Base-by-base conservation (phyloP, 2,888 invertebrate species). In the Fissipunctia ypsillon region DNA sequence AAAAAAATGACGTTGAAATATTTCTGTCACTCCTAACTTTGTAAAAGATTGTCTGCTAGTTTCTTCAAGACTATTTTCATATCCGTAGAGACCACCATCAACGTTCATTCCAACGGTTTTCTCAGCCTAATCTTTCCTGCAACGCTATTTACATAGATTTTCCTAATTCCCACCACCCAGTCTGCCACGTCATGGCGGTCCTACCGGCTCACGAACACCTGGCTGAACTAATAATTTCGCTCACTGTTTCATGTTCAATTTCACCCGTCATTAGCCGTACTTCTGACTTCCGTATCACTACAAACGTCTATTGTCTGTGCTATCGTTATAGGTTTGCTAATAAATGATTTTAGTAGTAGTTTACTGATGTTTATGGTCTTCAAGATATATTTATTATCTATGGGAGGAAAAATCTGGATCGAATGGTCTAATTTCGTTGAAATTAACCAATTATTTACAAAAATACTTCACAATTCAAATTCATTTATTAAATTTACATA, bases 191-290 rank as follows among this genome's bases (percentile, higher is more conserved):
- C 70, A 65, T 81, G 78, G 81, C 80, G 61, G 80, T 88, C 88
- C 87, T 87, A 88, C 80, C 63, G 52, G 59, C 82, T 73, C 81
- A 89, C 90, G 89, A 90, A 88, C 91, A 91, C 89, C 89, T 91
- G 90, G 87, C 76, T 83, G 77, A 90, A 89, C 91, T 90, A 89
- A 92, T 92, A 91, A 93, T 94, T 94, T 93, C 79, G 84, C 90
- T 81, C 85, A 89, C 87, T 85, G 87, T 89, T 89, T 84, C 80
- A 85, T 78, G 78, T 90, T 89, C 89, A 88, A 91, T 88, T 91
- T 89, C 86, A 72, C 80, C 83, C 83, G 88, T 90, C 90, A 92
- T 93, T 92, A 91, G 80, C 78, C 63, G 16, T 38, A 41, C 43
- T 57, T 22, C n/a, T 22, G 68, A 86, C 89, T 92, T 90, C 90